Conservation (phyloP, 1,140 invertebrate species). For the Radopholus similis region DNA sequence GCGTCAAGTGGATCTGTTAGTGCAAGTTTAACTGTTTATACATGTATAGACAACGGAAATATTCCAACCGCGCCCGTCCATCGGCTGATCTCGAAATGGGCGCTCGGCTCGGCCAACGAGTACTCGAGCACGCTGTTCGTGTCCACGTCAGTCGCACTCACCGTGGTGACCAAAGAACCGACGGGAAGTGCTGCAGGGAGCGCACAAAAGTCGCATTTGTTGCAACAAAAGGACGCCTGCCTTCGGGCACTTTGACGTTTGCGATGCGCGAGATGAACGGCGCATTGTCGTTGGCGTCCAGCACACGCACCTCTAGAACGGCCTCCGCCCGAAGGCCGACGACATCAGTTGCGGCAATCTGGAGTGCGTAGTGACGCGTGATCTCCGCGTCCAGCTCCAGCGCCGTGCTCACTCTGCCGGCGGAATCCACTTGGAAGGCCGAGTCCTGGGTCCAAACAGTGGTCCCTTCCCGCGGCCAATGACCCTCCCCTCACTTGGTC, state of each 20-base stretch:
- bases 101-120: constrained; percentile 21
- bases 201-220: too few species aligned
- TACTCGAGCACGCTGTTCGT: constrained; percentile 35
- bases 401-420: constrained; percentile 26
- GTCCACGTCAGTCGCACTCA: constrained; percentile 34
- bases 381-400: constrained; percentile 42
- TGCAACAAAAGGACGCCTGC: background rate
- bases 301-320: constrained; percentile 24
- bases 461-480: background rate
- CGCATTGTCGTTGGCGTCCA: constrained; percentile 43
- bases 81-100: constrained; percentile 31
- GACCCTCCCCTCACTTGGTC: background rate
- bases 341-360: constrained; percentile 28
- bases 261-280: constrained; percentile 24
- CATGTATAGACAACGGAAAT: too few species aligned
- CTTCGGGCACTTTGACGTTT: constrained; percentile 16
- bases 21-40: too few species aligned
- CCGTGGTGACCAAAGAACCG: constrained; percentile 20
- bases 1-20: constrained; percentile 21
- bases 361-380: constrained; percentile 16
- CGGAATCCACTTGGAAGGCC: constrained; percentile 34
- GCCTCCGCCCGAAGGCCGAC: constrained; percentile 13
- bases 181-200: constrained; percentile 37
- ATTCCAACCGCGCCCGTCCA: constrained; percentile 33
- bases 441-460: constrained; percentile 26